Evolutionary conservation across 2,797 vertebrate species (phyloP).

Genomic region (Vultur gryphus): DNA sequence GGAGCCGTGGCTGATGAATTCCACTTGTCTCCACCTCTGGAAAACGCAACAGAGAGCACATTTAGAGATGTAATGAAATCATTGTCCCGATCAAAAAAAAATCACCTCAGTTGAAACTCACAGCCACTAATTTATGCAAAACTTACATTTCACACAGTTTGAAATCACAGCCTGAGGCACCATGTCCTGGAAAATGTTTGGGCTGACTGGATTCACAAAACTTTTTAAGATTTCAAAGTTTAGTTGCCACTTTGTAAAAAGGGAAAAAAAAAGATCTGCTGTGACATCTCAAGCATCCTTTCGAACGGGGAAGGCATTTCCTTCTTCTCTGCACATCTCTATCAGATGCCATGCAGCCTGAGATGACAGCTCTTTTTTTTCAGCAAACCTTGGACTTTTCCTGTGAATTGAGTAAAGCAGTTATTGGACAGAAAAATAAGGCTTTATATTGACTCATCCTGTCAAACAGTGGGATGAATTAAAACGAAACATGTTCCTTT

Average conservation of each 20-base stretch:
- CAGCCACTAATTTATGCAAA: background rate
- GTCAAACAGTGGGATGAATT: background rate
- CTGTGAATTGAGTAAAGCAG: background rate
- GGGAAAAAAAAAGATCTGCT: background rate
- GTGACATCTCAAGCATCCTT: background rate
- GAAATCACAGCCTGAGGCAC: background rate
- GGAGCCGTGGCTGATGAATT: background rate
- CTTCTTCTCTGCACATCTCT: background rate
- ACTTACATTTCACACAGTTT: background rate
- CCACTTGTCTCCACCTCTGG: background rate
- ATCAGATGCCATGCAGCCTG: rapidly evolving
- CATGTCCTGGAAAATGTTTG: background rate
- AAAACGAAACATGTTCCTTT: background rate
- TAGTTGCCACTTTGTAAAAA: background rate
- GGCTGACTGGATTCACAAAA: background rate
- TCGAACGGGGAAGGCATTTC: background rate
- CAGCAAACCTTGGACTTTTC: background rate
- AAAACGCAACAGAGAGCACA: background rate
- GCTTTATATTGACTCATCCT: background rate
- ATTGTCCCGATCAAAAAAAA: background rate
- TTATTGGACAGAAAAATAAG: background rate
- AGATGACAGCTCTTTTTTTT: background rate
- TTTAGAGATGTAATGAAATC: background rate
- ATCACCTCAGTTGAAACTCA: background rate
- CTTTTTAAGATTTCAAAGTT: background rate